Base-by-base conservation (phyloP, 2,888 invertebrate genomes). In the Odontocerum albicorne region DNA sequence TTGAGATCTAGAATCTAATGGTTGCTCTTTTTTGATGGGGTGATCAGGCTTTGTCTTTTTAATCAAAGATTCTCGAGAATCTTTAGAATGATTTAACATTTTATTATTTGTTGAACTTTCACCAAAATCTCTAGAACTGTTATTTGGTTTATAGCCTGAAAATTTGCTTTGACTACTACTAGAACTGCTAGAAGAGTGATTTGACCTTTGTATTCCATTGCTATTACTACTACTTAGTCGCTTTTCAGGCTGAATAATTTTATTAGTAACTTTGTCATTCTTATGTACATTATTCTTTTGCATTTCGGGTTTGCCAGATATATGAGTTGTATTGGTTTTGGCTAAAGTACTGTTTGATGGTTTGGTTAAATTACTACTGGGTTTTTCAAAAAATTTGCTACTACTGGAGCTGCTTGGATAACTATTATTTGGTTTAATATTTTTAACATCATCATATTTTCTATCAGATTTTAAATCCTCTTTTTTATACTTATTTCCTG, bases 401-500 rank as follows among this genome's bases (percentile, higher is more conserved):
- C 15, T 22, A 13, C 13, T 42, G 22, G 42, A 22, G 4, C 16
- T 12, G 22, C 13, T 8, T 27, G 10, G 15, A 2, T 22, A 15
- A 33, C n/a, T 16, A 31, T 27, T 16, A 44, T 16, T 10, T 19
- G 4, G 40, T 56, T 42, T 55, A 15, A 33, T 38, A 21, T 55
- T 47, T 21, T 42, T 55, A 13, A 17, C 53, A 45, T 32, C 13
- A 19, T 55, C 46, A 6, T 12, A 38, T 59, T 51, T 64, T 62
- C 21, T 72, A 70, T 63, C 69, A 70, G 55, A 74, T 72, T 62
- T 72, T 73, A 12, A 75, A 66, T 43, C 42, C 13, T 40, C 49
- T 32, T 59, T 68, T 69, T 54, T 74, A 71, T 63, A 75, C 73
- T 58, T 76, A 73, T 64, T 33, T 12, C 20, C 45, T 7, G 45